Percentiles rank a stretch among this genome's conserved stretches.
Conservation (phyloP, 2,888 invertebrate species). For the Hetaerina titia region DNA sequence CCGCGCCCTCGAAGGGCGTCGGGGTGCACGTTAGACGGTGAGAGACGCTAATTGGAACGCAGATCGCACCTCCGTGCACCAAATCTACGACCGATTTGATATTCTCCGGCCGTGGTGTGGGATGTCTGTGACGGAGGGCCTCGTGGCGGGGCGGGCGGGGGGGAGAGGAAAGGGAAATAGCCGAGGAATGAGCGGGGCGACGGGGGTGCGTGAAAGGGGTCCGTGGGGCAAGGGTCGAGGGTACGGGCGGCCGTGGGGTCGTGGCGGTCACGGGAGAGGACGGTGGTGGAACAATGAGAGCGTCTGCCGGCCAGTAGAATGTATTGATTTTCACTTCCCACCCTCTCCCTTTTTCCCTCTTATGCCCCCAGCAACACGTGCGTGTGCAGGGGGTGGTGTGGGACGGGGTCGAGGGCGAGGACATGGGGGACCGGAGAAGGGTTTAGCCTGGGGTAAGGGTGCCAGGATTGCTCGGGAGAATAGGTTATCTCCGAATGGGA, state of each 20-base stretch:
- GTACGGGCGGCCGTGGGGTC: conserved; percentile 32
- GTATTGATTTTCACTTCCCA: conserved; percentile 60
- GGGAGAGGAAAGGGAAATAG: too few relatives aligned
- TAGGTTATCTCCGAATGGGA: neutral
- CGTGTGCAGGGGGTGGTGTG: neutral
- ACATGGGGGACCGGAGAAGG: conserved; percentile 8
- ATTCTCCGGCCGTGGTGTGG: neutral
- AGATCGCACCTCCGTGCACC: neutral
- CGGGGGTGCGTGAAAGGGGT: neutral
- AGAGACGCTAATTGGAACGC: neutral
- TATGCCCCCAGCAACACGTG: conserved; percentile 51
- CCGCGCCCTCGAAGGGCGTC: too few relatives aligned
- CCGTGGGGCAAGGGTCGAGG: neutral
- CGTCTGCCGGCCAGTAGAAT: conserved; percentile 64
- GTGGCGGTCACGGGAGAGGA: conserved; percentile 12
- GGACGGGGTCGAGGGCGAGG: neutral
- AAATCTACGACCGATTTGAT: neutral
- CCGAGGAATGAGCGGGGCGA: too few relatives aligned
- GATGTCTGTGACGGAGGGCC: neutral
- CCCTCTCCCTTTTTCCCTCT: too few relatives aligned
- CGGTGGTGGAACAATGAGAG: conserved; percentile 56
- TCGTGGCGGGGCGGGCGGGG: too few relatives aligned
- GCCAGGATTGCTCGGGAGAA: neutral
- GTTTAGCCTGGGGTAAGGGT: neutral
- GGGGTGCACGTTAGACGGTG: neutral